Conservation (phyloP, 2,113 vertebrate species). For the Rhodinocichla rosea region DNA sequence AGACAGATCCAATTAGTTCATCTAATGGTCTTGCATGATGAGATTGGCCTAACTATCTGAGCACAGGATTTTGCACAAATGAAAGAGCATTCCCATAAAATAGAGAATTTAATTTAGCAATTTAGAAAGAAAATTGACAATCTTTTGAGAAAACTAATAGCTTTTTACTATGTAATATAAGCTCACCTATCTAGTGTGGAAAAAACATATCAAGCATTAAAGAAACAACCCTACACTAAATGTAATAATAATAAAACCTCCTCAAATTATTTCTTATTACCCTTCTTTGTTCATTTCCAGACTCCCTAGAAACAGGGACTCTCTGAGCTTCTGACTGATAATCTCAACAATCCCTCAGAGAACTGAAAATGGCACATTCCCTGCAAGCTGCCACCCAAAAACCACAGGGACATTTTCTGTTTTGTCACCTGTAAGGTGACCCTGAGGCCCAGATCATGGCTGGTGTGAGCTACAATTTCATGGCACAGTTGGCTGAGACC, state of each 20-base stretch:
- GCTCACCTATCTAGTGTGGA: background rate
- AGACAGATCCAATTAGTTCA: slow-evolving; percentile 54
- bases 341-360: background rate
- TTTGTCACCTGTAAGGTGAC: background rate
- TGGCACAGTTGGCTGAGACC: background rate
- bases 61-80: slow-evolving; percentile 45
- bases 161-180: slow-evolving; percentile 35
- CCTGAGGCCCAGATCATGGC: background rate
- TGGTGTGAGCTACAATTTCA: background rate
- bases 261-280: slow-evolving; percentile 13
- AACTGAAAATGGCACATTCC: background rate
- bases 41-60: slow-evolving; percentile 13
- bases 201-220: slow-evolving; percentile 6
- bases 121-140: slow-evolving; percentile 42
- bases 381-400: background rate
- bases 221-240: background rate
- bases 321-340: background rate
- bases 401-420: background rate
- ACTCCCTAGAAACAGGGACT: background rate
- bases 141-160: slow-evolving; percentile 55
- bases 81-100: slow-evolving; percentile 58
- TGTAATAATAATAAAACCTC: slow-evolving; percentile 37
- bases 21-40: slow-evolving; percentile 22
- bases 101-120: slow-evolving; percentile 45
- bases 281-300: background rate